These are phyloP conservation scores for Himantopus leucocephalus DNA, from an alignment of 2,113 vertebrate genomes.

Conservation along the genomic window DNA sequence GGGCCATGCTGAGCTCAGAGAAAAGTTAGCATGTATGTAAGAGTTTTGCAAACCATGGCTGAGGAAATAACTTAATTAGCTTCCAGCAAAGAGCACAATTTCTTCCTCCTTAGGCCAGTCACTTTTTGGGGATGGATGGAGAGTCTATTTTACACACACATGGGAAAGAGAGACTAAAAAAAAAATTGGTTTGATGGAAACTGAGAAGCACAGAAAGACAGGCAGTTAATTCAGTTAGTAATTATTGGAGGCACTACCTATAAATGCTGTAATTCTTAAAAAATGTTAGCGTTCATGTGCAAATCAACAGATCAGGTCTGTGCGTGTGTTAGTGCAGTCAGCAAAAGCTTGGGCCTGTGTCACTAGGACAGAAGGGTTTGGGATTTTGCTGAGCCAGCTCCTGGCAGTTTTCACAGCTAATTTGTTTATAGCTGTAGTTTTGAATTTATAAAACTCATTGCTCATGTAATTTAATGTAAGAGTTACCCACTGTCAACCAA, in stretches of 20 bases:
- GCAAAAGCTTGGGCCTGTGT: not conserved
- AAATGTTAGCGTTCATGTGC: conserved; percentile 5
- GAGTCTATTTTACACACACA: not conserved
- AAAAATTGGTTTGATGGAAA: not conserved
- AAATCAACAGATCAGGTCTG: conserved; percentile 8
- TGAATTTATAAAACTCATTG: not conserved
- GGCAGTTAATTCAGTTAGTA: not conserved
- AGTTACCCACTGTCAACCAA: not conserved
- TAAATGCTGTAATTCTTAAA: conserved; percentile 31
- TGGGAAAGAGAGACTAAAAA: not conserved
- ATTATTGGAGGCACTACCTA: not conserved
- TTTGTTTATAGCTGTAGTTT: not conserved
- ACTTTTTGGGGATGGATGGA: not conserved
- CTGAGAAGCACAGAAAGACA: not conserved
- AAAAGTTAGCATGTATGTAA: not conserved
- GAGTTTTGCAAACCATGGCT: not conserved
- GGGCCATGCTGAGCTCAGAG: not conserved
- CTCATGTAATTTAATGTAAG: not conserved
- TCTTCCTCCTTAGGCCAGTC: not conserved
- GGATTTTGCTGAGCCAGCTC: conserved; percentile 31
- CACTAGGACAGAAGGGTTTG: not conserved
- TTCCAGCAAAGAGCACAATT: not conserved
- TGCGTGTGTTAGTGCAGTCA: not conserved
- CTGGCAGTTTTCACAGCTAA: not conserved
- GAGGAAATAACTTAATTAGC: not conserved